Evolutionary conservation across 2,797 vertebrate genomes (phyloP).

Genomic region (Coregonus suidteri): DNA sequence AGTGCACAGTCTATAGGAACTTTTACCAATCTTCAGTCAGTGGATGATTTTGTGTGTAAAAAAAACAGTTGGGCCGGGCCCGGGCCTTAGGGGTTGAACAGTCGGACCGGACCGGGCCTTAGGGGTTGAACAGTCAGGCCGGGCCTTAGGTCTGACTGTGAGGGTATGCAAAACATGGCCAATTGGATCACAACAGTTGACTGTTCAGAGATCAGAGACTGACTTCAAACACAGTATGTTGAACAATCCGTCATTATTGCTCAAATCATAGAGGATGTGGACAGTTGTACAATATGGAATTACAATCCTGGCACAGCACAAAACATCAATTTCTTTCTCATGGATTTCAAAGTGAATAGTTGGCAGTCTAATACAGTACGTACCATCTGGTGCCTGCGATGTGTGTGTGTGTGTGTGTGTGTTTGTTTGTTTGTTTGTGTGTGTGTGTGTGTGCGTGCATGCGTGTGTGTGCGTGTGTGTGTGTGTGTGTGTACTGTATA

Average conservation of each 20-base stretch:
- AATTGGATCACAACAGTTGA: constrained; percentile 61
- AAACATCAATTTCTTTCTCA: constrained; percentile 56
- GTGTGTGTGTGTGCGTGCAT: no score
- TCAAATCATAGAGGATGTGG: constrained; percentile 52
- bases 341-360: constrained; percentile 59
- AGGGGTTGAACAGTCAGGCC: no score
- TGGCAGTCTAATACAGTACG: constrained; percentile 56
- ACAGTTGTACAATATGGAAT: constrained; percentile 55
- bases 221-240: constrained; percentile 47
- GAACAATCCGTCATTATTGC: constrained; percentile 47
- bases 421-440: background rate
- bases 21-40: no score
- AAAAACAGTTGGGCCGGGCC: no score
- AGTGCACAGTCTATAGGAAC: no score
- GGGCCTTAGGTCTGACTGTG: constrained; percentile 19
- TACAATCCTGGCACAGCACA: constrained; percentile 58
- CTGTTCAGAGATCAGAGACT: constrained; percentile 49
- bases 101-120: no score
- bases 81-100: no score
- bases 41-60: no score
- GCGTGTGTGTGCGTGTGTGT: no score
- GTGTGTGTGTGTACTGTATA: no score
- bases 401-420: no score
- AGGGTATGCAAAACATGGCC: constrained; percentile 41
- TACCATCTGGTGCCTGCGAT: background rate